Evolutionary conservation across 2,797 vertebrate species (phyloP), one percentile per base, ranked within the genome.

Genomic region (Myripristis murdjan): DNA sequence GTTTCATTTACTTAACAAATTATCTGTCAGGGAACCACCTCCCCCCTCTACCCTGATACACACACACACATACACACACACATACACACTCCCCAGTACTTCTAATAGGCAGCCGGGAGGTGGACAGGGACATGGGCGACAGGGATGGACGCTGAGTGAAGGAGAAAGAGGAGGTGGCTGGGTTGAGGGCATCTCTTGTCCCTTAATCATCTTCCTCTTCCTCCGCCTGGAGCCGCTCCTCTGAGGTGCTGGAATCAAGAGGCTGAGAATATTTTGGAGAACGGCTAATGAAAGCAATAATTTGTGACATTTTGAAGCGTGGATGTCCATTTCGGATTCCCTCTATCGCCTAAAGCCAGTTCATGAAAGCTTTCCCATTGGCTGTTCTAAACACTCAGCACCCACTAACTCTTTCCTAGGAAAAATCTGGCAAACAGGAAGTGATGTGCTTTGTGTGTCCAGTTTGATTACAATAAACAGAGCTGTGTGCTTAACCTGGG

Each of bases 1-100:
- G 85, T 94, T 95, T 94, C 93, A 95, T 93, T 94, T 94, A 89
- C 94, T 90, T 91, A 93, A 93, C 91, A 91, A 80, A 93, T 87
- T 75, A 94, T 90, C 83, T 91, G 82, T 91, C 83, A 91, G 72
- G 71, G 75, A 89, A 74, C 85, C 59, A 77, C 69, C 5, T 6
- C 43, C 43, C 15, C 12, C 43, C 4, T 8, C 18, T 8, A 7
- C 16, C n/a, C 16, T n/a, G n/a, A n/a, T n/a, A n/a, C n/a, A n/a
- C n/a, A n/a, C n/a, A n/a, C n/a, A n/a, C n/a, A n/a, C n/a, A n/a
- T n/a, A 5, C 39, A 14, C 39, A 15, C 37, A 16, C 39, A 16
- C 28, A 28, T 28, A 28, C 20, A 20, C 20, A 20, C 20, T 11
- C 35, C 6, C 57, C 31, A 7, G 72, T 62, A 65, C 81, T 88